Base-by-base conservation (phyloP, 1,140 invertebrate genomes). In the Trichonephila clavipes region DNA sequence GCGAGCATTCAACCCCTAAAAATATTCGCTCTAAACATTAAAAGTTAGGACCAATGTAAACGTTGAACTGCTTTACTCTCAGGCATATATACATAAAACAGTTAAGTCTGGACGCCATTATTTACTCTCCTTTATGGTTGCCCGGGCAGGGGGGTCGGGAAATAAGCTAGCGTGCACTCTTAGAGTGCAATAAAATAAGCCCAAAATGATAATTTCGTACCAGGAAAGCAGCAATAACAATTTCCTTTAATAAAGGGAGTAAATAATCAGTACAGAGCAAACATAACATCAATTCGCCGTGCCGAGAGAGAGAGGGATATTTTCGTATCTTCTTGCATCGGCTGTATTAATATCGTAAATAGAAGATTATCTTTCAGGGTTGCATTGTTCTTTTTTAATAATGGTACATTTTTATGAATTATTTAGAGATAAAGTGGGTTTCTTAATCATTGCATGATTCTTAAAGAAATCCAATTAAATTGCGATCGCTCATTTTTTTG, bases 21-120 rank as follows among this genome's bases (percentile, higher is more conserved):
- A 85, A 85, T 85, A 85, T 51, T 85, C 83, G 21, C 83, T 19
- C 21, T 18, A 28, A 85, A 51, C 83, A 85, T 85, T 85, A 85
- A 85, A 85, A 85, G 83, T 85, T 61, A 19, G 83, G 14, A n/a
- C 83, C 83, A 85, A 85, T 85, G 83, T 85, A 85, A 85, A 85
- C 83, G 44, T 24, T 59, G 83, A 58, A 83, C 51, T 51, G 51
- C 51, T 51, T 51, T 51, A 6, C 40, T 28, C 72, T 85, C 44
- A 61, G 59, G 83, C 24, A 58, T 85, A 51, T 28, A 85, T 28
- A 59, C 83, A 85, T 61, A 85, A 69, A 66, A 10, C 64, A 24
- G 64, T n/a, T 44, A 51, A 85, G 83, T 61, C 83, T 21, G 83
- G 83, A 61, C 58, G 82, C 82, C 51, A 61, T 59, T 61, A 28